These are phyloP conservation scores for Perccottus glenii DNA, from an alignment of 2,113 vertebrate species.

Conservation along the genomic window DNA sequence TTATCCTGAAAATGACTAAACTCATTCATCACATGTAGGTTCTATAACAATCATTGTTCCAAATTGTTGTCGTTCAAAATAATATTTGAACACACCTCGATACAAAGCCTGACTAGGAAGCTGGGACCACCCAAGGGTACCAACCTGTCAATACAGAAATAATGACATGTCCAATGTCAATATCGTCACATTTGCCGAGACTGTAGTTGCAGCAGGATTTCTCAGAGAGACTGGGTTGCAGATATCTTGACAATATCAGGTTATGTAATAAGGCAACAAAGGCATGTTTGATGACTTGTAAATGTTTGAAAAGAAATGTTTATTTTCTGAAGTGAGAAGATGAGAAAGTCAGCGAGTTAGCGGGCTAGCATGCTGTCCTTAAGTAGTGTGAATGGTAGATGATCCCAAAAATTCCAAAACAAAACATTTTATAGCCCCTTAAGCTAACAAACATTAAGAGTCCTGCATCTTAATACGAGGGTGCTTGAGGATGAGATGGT, in stretches of 20 bases:
- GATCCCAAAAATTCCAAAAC: conserved; percentile 22
- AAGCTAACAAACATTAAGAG: background rate
- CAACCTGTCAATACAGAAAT: too few relatives aligned
- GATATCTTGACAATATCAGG: background rate
- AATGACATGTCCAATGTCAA: too few relatives aligned
- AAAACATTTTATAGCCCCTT: conserved; percentile 20
- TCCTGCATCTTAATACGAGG: conserved; percentile 23
- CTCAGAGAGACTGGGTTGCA: background rate
- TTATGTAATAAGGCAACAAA: conserved; percentile 10
- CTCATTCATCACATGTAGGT: too few relatives aligned
- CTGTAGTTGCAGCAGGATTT: background rate
- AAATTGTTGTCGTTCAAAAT: too few relatives aligned
- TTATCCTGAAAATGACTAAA: too few relatives aligned
- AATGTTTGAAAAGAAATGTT: conserved; percentile 5
- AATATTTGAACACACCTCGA: too few relatives aligned
- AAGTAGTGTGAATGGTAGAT: conserved; percentile 45
- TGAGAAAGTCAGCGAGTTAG: conserved; percentile 36
- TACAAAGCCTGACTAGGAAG: too few relatives aligned
- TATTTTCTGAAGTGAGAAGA: conserved; percentile 8
- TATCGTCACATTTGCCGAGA: too few relatives aligned
- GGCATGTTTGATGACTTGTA: conserved; percentile 23
- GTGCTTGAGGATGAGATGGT: conserved; percentile 23
- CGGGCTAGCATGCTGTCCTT: conserved; percentile 48
- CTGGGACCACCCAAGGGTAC: too few relatives aligned
- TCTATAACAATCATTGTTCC: too few relatives aligned